phyloP scores from a whole-genome alignment of 2,797 vertebrate species.

The Nasua narica region DNA sequence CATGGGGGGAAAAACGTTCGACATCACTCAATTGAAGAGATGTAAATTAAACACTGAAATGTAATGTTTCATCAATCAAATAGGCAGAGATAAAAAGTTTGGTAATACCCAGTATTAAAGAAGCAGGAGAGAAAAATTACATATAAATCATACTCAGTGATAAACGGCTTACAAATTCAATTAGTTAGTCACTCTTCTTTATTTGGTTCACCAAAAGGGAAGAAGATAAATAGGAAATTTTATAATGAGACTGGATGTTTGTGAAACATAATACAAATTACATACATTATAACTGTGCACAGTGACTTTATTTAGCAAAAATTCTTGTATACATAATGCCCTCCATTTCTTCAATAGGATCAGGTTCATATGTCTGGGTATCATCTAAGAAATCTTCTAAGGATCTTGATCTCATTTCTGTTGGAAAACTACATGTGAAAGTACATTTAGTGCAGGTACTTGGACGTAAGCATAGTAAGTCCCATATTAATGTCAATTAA shows the following conservation, averaged over 20 bases:
- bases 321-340: neutral
- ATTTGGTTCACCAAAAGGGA: neutral
- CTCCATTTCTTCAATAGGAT: neutral
- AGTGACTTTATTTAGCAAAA: neutral
- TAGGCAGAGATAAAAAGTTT: constrained; percentile 30
- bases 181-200: constrained; percentile 44
- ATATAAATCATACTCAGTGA: constrained; percentile 21
- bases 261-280: neutral
- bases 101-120: neutral
- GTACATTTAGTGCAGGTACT: neutral
- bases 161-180: constrained; percentile 14
- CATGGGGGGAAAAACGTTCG: neutral
- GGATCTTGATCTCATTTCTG: neutral
- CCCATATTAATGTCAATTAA: neutral
- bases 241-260: constrained; percentile 25
- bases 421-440: neutral
- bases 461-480: neutral
- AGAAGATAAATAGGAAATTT: constrained; percentile 36
- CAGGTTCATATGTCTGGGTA: neutral
- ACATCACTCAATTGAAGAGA: constrained; percentile 9
- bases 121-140: constrained; percentile 31
- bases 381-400: neutral
- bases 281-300: neutral
- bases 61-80: constrained; percentile 28
- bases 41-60: constrained; percentile 33